These are phyloP conservation scores for Lordiphosa collinella DNA, from an alignment of 1,140 invertebrate species.

Conservation along the genomic window DNA sequence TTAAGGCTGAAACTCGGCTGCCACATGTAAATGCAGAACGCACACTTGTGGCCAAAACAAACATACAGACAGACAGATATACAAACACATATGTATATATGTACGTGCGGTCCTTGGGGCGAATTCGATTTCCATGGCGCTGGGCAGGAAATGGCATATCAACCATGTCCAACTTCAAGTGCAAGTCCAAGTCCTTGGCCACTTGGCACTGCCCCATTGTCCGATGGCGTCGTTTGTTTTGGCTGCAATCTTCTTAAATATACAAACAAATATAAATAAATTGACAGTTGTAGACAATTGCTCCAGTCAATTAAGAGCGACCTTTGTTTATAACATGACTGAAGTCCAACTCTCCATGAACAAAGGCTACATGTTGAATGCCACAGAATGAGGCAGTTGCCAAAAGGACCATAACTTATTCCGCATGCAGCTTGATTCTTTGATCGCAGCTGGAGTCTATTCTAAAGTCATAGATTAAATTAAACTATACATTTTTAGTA, in stretches of 20 bases:
- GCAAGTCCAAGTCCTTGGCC: background rate
- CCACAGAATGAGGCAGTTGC: too few species aligned
- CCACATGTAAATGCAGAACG: constrained; percentile 1
- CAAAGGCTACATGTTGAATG: too few species aligned
- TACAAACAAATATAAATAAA: constrained; percentile 12
- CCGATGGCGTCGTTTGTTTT: constrained; percentile 7
- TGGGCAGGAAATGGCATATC: constrained; percentile 7
- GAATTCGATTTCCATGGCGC: constrained; percentile 9
- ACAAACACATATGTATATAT: background rate
- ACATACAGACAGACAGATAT: background rate
- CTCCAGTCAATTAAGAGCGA: constrained; percentile 10
- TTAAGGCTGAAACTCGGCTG: constrained; percentile 1
- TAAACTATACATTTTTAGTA: too few species aligned
- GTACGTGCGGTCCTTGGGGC: background rate
- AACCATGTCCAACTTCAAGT: background rate
- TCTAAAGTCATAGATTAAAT: too few species aligned
- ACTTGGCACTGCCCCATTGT: background rate
- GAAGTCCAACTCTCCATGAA: too few species aligned
- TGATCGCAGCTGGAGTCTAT: too few species aligned
- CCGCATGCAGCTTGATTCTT: too few species aligned
- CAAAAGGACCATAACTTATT: too few species aligned
- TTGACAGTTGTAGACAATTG: constrained; percentile 9
- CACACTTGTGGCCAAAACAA: background rate
- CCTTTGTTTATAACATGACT: constrained; percentile 11
- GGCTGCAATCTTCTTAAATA: constrained; percentile 11